Evolutionary conservation across 2,797 vertebrate genomes (phyloP), one percentile per base, ranked within the genome.

Genomic region (Gallinago solitaria): DNA sequence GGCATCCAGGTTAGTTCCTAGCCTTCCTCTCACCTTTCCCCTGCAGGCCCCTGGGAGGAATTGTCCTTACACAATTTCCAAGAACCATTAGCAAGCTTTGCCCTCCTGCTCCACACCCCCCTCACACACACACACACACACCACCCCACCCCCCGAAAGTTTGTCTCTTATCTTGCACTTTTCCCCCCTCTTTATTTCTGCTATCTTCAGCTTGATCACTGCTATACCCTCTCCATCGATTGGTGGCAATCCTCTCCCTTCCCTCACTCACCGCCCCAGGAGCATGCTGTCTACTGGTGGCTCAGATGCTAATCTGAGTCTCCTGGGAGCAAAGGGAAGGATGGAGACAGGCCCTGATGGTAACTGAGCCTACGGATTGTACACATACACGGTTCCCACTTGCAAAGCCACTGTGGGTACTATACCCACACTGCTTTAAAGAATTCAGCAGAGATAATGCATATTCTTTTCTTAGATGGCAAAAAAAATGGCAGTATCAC

Each of bases 101-200:
- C 14, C 41, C 23, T 24, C 47, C 47, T 12, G 11, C 47, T 23
- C 21, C 47, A 47, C 47, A 47, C 47, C 12, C 21, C 47, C 47
- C 21, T 12, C 47, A 43, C 43, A 39, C 39, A 39, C 39, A 39
- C 35, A 35, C 35, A 9, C 39, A 39, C 17, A 8, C 17, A 18
- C 17, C 43, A 18, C 17, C 11, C 47, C 24, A 12, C 14, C 43
- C 43, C 45, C 45, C 45, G 10, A 47, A 16, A 11, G 28, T 30
- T 30, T 18, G 16, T 16, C 57, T 57, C 76, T 93, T 92, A 92
- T 92, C 92, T 96, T 5, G 6, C 25, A 41, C 67, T 84, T 74
- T 11, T 53, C 18, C n/a, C 61, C 23, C 60, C 45, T 48, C 57
- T 13, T 4, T 6, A 18, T 9, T 77, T 59, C 27, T 43, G 27